Evolutionary conservation across 2,888 invertebrate species (phyloP), one percentile per base, ranked within the genome.

Genomic region (Matsumyia berberina): DNA sequence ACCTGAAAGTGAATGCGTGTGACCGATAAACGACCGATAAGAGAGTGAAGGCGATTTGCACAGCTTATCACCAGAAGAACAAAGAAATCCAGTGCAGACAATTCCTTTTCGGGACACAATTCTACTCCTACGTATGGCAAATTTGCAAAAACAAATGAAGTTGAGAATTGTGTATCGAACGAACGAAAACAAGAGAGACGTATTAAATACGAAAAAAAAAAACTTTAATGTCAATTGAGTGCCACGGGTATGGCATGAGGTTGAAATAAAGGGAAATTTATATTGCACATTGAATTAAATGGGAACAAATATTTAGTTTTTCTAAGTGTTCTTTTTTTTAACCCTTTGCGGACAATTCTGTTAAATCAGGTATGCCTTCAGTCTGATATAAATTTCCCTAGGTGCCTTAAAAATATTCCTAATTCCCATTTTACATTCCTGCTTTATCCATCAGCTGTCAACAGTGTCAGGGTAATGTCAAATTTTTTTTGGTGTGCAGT

Each of bases 21-120:
- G 60, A 69, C 69, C 76, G 76, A 81, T 81, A 69, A 64, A 53
- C 11, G 42, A 33, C 57, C 19, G 58, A 76, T 39, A 77, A 62
- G 29, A 49, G 33, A 1, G 9, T 7, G 17, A 31, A n/a, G 12
- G 17, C 11, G 5, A 31, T n/a, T 33, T 62, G 8, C 6, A 5
- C 17, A 42, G 19, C 44, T 55, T 69, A 55, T 69, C 55, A 35
- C 55, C 6, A 12, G n/a, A 46, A 24, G 46, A 46, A 55, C 55
- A 74, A 55, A 46, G 64, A 49, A 66, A 31, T 17, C 17, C 37
- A 57, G 44, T n/a, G 24, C 57, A 46, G 31, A 3, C 5, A 46
- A 2, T 55, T n/a, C 24, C 57, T 74, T 46, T 37, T 46, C 19
- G 42, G 46, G 46, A 35, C 17, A 64, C 15, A 49, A 37, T 55